phyloP scores from a whole-genome alignment of 2,888 invertebrate genomes.

The Endomychus coccineus region DNA sequence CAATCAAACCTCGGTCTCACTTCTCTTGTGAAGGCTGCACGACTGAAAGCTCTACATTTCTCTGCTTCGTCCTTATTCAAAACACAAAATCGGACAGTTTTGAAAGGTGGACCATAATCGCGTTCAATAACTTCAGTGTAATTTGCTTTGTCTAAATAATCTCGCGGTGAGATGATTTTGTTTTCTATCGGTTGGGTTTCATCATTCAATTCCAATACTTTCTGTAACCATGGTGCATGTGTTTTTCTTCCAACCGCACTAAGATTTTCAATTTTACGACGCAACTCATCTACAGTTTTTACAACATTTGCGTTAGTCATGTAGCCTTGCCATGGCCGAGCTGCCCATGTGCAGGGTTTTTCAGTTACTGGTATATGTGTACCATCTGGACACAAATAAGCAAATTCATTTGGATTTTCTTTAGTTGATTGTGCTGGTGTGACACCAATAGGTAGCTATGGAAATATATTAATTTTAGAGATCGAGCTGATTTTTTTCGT shows the following conservation, averaged over 20 bases:
- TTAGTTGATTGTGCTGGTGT: slow-evolving; percentile 51
- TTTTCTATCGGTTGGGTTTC: slow-evolving; percentile 47
- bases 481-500: too few species aligned
- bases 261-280: slow-evolving; percentile 51
- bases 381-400: slow-evolving; percentile 75
- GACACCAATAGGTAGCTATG: slow-evolving; percentile 56
- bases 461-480: too few species aligned
- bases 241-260: slow-evolving; percentile 42
- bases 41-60: slow-evolving; percentile 67
- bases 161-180: slow-evolving; percentile 35
- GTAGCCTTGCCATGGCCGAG: slow-evolving; percentile 77
- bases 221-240: slow-evolving; percentile 43
- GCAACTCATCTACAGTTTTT: slow-evolving; percentile 47
- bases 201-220: slow-evolving; percentile 52
- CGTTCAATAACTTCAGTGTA: slow-evolving; percentile 62
- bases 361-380: slow-evolving; percentile 59
- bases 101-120: slow-evolving; percentile 62
- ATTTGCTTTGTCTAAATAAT: slow-evolving; percentile 38
- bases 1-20: slow-evolving; percentile 77
- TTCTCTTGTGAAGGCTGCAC: slow-evolving; percentile 68
- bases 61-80: slow-evolving; percentile 56
- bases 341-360: slow-evolving; percentile 71
- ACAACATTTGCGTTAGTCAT: slow-evolving; percentile 59
- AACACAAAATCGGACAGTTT: slow-evolving; percentile 61
- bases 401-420: slow-evolving; percentile 59